phyloP scores from a whole-genome alignment of 2,113 vertebrate species.

The Nettapus auritus region DNA sequence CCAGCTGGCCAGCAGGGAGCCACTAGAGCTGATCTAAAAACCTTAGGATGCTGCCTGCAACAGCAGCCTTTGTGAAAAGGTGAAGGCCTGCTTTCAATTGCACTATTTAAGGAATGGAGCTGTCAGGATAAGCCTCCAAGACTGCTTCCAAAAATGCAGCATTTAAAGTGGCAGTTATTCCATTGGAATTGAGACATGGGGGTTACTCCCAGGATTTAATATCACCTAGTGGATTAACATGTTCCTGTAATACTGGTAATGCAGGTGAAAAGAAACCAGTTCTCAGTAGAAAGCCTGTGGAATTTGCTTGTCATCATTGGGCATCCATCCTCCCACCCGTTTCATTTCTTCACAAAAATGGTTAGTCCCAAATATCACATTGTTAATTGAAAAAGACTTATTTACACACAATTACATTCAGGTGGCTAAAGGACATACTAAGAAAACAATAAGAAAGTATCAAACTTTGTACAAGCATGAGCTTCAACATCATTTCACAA shows the following conservation, averaged over 20 bases:
- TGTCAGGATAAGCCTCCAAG: background rate
- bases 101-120: background rate
- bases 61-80: background rate
- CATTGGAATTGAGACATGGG: background rate
- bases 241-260: background rate
- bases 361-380: background rate
- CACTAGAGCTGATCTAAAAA: background rate
- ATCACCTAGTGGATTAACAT: background rate
- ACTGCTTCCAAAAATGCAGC: background rate
- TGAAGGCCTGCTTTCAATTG: background rate
- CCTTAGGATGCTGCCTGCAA: background rate
- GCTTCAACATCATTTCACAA: background rate
- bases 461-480: background rate
- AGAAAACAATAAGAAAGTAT: background rate
- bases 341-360: background rate
- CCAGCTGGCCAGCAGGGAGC: background rate
- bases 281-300: background rate
- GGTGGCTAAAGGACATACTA: background rate
- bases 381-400: background rate
- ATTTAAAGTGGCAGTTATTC: background rate
- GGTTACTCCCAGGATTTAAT: background rate
- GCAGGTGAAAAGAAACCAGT: background rate
- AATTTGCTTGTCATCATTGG: background rate
- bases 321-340: background rate
- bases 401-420: fast-evolving